Percentiles rank a stretch among this genome's conserved stretches.
Conservation (phyloP, 2,113 vertebrate genomes). For the Ploceus nigricollis region DNA sequence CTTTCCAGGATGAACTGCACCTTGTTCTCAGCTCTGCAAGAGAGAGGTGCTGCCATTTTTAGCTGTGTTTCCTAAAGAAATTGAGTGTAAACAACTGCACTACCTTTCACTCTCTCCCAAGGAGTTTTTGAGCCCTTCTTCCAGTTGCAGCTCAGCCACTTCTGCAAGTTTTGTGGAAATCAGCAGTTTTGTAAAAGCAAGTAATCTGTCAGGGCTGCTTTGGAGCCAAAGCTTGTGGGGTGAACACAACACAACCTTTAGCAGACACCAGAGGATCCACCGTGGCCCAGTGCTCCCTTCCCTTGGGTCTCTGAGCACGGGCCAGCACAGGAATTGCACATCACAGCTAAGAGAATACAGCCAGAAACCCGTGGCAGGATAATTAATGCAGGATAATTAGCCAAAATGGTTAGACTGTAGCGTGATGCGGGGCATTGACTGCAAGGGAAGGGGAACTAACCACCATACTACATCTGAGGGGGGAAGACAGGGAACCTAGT, state of each 20-base stretch:
- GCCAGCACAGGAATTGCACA: not conserved
- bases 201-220: not conserved
- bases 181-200: not conserved
- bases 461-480: fast-evolving
- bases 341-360: not conserved
- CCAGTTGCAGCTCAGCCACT: not conserved
- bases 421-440: not conserved
- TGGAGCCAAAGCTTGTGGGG: not conserved
- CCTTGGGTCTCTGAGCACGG: fast-evolving
- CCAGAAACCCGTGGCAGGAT: not conserved
- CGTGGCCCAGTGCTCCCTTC: not conserved
- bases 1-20: not conserved
- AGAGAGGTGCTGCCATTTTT: not conserved
- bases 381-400: not conserved
- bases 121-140: not conserved
- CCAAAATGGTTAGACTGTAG: not conserved
- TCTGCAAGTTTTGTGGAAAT: not conserved
- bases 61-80: not conserved
- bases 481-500: not conserved
- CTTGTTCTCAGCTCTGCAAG: not conserved
- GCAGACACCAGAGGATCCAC: not conserved
- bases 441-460: not conserved
- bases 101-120: not conserved
- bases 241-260: not conserved
- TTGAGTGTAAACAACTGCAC: not conserved